These are phyloP conservation scores for Buceros bicornis DNA, from an alignment of 2,797 vertebrate species.

Conservation along the genomic window DNA sequence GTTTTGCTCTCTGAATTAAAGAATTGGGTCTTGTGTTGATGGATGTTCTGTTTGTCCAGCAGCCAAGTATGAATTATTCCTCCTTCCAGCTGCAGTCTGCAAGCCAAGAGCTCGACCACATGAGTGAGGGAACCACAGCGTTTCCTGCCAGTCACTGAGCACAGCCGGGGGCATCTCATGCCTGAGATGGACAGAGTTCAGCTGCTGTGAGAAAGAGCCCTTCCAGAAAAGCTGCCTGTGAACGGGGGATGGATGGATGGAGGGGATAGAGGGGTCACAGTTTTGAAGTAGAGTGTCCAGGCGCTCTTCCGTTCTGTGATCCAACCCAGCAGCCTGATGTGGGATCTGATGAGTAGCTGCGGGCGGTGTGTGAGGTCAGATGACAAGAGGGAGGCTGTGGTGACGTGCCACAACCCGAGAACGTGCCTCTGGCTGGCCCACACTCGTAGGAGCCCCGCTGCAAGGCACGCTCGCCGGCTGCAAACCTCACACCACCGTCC, in stretches of 20 bases:
- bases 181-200: slow-evolving; percentile 47
- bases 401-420: neutral
- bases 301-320: neutral
- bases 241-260: neutral
- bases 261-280: neutral
- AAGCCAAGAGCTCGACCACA: slow-evolving; percentile 62
- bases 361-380: neutral
- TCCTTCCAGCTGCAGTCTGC: slow-evolving; percentile 22
- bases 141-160: slow-evolving; percentile 55
- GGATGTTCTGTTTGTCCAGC: slow-evolving; percentile 51
- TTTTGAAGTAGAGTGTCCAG: neutral
- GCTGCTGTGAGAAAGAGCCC: slow-evolving; percentile 47
- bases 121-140: slow-evolving; percentile 33
- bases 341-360: slow-evolving; percentile 29
- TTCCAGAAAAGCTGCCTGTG: slow-evolving; percentile 43
- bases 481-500: neutral
- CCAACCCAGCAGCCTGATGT: neutral
- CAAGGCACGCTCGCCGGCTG: slow-evolving; percentile 52
- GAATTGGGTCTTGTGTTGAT: slow-evolving; percentile 41
- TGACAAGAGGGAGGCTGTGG: slow-evolving; percentile 5
- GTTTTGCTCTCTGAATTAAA: slow-evolving; percentile 54
- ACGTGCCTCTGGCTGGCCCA: slow-evolving; percentile 47
- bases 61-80: slow-evolving; percentile 50
- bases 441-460: neutral
- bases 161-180: slow-evolving; percentile 59